Base-by-base conservation (phyloP, 2,888 invertebrate species). In the Prenolepis imparis region DNA sequence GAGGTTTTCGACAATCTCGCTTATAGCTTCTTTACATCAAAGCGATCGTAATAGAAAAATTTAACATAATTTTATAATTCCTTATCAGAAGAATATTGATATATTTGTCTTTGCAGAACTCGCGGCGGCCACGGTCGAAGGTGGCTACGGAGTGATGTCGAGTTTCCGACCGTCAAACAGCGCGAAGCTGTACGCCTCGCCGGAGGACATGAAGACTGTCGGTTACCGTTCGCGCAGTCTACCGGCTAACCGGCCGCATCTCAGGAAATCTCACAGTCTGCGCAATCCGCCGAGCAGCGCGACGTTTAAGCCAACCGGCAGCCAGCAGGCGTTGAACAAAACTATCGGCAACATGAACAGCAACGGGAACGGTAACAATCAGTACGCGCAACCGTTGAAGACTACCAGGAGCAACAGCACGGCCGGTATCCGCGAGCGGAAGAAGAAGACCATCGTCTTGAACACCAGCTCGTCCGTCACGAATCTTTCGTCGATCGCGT, bases 131-230 rank as follows among this genome's bases (percentile, higher is more conserved):
- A 92, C 94, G 9, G 91, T 92, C 5, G 94, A 94, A 63, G 95
- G 95, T 63, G 95, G 95, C 55, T 95, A 95, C 78, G 96, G 96
- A 61, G 96, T 97, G 74, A 97, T 97, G 95, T 98, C 98, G 75
- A 98, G 98, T 92, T 99, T 99, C 95, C 97, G 98, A 91, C 99
- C 99, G 11, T 96, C 97, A 84, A 97, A 97, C 87, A 97, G 96
- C 95, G 98, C 98, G 74, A 97, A 98, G 94, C 96, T 99, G 85
- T 98, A 98, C 95, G 98, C 98, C 44, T 97, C 98, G 80, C 98
- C 98, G 21, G 97, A 97, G 92, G 98, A 98, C 94, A 96, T 98
- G 92, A 97, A 97, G 93, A 96, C 96, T 68, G 97, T 97, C 57
- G 97, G 97, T 32, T 96, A 96, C 91, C 95, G 96, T 88, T 95